Conservation (phyloP, 1,140 invertebrate genomes). For the Doryteuthis pealeii region DNA sequence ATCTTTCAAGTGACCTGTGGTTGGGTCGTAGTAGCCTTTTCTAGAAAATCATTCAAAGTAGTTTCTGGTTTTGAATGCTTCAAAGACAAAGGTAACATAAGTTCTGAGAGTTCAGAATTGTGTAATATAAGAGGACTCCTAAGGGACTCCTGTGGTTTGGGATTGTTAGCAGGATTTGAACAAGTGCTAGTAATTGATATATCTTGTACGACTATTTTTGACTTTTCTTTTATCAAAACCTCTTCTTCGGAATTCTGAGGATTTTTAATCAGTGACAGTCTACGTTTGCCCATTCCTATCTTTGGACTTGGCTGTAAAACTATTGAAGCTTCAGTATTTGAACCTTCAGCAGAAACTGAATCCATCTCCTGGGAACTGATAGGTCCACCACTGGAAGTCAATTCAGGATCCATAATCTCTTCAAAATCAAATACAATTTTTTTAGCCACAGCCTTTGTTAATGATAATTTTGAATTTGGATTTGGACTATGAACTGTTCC, state of each 20-base stretch:
- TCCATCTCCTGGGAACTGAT: no score
- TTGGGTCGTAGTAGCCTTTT: constrained; percentile 42
- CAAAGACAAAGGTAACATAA: not conserved
- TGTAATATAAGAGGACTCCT: not conserved
- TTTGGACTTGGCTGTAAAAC: not conserved
- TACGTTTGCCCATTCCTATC: not conserved
- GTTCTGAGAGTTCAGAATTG: constrained; percentile 6
- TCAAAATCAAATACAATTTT: not conserved
- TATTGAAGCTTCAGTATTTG: not conserved
- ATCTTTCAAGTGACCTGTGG: constrained; percentile 68
- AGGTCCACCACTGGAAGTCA: not conserved
- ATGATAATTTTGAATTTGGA: not conserved
- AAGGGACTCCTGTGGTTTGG: not conserved
- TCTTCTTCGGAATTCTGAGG: not conserved
- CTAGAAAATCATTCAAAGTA: constrained; percentile 40
- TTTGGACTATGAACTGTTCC: not conserved
- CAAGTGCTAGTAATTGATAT: not conserved
- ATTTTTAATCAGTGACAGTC: not conserved
- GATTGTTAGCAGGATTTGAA: not conserved
- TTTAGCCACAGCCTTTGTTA: not conserved
- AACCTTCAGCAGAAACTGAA: not conserved
- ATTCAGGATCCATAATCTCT: not conserved
- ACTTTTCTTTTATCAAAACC: not conserved
- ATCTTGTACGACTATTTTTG: not conserved
- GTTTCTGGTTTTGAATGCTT: not conserved